A percentile compares a stretch with the other conserved stretches of the same genome.
These are phyloP conservation scores for Phocoena sinus DNA, from an alignment of 2,113 vertebrate genomes.

Conservation along the genomic window DNA sequence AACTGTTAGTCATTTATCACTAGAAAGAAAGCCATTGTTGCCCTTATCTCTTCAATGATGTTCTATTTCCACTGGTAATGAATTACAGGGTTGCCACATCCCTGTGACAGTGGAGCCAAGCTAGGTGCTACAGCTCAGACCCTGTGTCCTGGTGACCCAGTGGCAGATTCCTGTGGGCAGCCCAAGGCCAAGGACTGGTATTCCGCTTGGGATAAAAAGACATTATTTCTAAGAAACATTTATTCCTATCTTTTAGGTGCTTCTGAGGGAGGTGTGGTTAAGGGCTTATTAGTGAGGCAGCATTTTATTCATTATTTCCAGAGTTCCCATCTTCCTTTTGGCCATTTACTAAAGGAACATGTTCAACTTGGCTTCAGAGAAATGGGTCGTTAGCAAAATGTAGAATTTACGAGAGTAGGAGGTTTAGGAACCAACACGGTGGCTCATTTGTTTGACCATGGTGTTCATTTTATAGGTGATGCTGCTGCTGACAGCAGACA, in stretches of 20 bases:
- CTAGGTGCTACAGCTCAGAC: constrained; percentile 74
- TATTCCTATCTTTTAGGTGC: neutral
- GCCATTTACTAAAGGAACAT: neutral
- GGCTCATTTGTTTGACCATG: neutral
- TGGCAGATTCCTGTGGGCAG: constrained; percentile 14
- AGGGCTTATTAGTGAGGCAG: neutral
- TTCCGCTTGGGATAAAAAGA: neutral
- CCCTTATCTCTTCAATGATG: constrained; percentile 90
- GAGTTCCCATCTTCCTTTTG: neutral
- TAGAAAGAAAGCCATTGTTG: constrained; percentile 89
- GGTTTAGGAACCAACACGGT: neutral
- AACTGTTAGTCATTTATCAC: constrained; percentile 90
- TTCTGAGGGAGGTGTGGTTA: neutral
- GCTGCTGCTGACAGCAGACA: neutral
- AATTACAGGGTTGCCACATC: constrained; percentile 83
- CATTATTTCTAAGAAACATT: neutral
- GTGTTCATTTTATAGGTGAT: neutral
- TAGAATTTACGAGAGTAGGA: neutral
- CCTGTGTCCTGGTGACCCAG: constrained; percentile 63
- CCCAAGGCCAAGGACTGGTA: constrained; percentile 14
- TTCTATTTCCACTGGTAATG: constrained; percentile 89
- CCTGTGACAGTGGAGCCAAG: constrained; percentile 74
- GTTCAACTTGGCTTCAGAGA: neutral
- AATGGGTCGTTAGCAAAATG: neutral
- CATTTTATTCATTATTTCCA: neutral